A percentile compares a stretch with the other conserved stretches of the same genome.
Conservation (phyloP, 2,888 invertebrate species). For the Leptopterna dolabrata region DNA sequence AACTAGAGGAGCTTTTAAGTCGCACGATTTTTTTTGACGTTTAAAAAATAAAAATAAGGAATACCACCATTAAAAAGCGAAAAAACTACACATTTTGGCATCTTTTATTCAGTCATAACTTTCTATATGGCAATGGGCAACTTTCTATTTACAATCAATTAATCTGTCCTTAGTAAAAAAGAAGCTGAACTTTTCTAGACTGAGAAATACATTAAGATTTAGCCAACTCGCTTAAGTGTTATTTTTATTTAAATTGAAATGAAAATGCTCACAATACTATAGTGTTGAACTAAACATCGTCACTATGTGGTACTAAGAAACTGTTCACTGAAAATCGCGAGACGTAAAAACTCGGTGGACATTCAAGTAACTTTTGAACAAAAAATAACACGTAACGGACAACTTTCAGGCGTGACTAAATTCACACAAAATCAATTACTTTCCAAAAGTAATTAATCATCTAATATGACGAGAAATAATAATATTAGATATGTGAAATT, state of each 20-base stretch:
- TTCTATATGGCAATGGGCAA: conserved; percentile 5
- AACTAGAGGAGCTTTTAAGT: conserved; percentile 14
- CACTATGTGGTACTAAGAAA: neutral
- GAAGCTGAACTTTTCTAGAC: neutral
- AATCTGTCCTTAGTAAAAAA: neutral
- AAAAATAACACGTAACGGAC: neutral
- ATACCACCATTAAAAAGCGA: conserved; percentile 21
- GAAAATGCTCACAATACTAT: neutral
- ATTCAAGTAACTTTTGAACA: neutral
- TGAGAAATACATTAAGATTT: neutral
- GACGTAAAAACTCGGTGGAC: conserved; percentile 14
- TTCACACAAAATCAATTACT: conserved; percentile 20
- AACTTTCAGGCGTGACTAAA: neutral
- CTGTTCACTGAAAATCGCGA: conserved; percentile 32
- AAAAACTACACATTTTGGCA: conserved; percentile 38
- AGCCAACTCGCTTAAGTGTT: neutral
- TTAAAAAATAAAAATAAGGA: neutral
- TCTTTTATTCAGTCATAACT: conserved; percentile 30
- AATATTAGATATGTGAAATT: conserved; percentile 55
- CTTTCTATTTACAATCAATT: neutral
- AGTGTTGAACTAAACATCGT: neutral
- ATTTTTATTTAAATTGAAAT: neutral
- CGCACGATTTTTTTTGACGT: conserved; percentile 32
- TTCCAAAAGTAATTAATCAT: neutral
- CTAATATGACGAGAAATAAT: conserved; percentile 31